phyloP scores from a whole-genome alignment of 2,888 invertebrate species.

The Drosophila atroscutellata region DNA sequence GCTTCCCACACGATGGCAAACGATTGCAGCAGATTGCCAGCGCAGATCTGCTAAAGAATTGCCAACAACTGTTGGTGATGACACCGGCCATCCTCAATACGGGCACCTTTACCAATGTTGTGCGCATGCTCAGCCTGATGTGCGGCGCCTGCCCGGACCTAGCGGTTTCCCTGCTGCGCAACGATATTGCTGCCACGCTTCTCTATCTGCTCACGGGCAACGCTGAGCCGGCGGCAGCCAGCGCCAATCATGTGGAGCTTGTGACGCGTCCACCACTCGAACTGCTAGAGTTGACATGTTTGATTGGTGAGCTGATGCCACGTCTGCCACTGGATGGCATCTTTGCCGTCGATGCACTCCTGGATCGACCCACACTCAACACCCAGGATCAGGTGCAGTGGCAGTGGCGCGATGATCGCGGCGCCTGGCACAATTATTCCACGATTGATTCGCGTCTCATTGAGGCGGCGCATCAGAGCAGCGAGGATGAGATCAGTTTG shows the following conservation, averaged over 20 bases:
- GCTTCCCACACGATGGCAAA: constrained; percentile 96
- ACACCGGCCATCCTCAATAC: constrained; percentile 98
- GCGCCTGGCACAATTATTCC: constrained; percentile 96
- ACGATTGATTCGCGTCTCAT: constrained; percentile 96
- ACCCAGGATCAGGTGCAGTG: constrained; percentile 93
- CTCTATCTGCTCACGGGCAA: constrained; percentile 97
- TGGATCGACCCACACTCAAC: constrained; percentile 90
- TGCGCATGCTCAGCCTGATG: constrained; percentile 98
- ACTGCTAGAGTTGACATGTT: constrained; percentile 97
- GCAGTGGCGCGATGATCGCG: constrained; percentile 99
- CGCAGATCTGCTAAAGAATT: constrained; percentile 93
- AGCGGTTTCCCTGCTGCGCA: constrained; percentile 95
- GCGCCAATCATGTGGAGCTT: constrained; percentile 89
- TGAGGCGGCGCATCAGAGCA: constrained; percentile 96
- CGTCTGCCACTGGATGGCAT: constrained; percentile 97
- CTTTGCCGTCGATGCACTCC: constrained; percentile 95
- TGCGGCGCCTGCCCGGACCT: constrained; percentile 97
- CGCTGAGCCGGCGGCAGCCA: constrained; percentile 86
- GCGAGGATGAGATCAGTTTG: constrained; percentile 97
- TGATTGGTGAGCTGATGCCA: constrained; percentile 99
- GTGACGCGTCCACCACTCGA: constrained; percentile 97
- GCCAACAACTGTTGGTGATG: constrained; percentile 96
- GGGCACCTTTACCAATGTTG: constrained; percentile 97
- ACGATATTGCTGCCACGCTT: constrained; percentile 98
- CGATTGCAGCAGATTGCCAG: constrained; percentile 97